Evolutionary conservation across 2,888 invertebrate genomes (phyloP).

Genomic region (Agrochola lota): DNA sequence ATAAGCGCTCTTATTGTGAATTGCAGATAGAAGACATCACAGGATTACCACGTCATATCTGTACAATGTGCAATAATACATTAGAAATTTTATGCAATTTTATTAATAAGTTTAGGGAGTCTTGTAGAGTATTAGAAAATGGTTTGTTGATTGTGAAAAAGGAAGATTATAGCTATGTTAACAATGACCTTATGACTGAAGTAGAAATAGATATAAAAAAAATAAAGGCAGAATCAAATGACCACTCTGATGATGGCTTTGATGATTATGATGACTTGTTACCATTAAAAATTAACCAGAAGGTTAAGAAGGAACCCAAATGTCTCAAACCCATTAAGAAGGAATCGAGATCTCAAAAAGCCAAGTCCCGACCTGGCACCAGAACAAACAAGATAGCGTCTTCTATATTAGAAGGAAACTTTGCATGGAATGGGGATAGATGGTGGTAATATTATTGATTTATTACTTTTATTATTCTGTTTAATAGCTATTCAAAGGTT

Average conservation of each 20-base stretch:
- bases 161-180: constrained; percentile 65
- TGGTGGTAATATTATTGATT: constrained; percentile 81
- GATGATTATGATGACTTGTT: constrained; percentile 68
- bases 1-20: constrained; percentile 28
- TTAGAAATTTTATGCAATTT: constrained; percentile 78
- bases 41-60: constrained; percentile 83
- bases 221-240: constrained; percentile 73
- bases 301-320: constrained; percentile 62
- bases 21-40: constrained; percentile 83
- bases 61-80: constrained; percentile 77
- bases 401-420: constrained; percentile 85
- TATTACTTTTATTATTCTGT: background rate
- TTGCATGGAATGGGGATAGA: constrained; percentile 83
- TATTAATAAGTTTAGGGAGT: constrained; percentile 79
- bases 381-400: constrained; percentile 80
- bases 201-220: constrained; percentile 68
- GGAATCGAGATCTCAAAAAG: constrained; percentile 53
- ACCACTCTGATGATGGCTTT: constrained; percentile 64
- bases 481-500: background rate
- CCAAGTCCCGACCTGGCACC: constrained; percentile 53
- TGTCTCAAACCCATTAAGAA: constrained; percentile 60
- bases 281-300: constrained; percentile 61
- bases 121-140: constrained; percentile 76
- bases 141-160: constrained; percentile 75
- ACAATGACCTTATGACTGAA: constrained; percentile 59